A percentile compares a stretch with the other conserved stretches of the same genome.
Evolutionary conservation across 2,888 invertebrate genomes (phyloP).

Genomic region (Drosophila nr. fundita): DNA sequence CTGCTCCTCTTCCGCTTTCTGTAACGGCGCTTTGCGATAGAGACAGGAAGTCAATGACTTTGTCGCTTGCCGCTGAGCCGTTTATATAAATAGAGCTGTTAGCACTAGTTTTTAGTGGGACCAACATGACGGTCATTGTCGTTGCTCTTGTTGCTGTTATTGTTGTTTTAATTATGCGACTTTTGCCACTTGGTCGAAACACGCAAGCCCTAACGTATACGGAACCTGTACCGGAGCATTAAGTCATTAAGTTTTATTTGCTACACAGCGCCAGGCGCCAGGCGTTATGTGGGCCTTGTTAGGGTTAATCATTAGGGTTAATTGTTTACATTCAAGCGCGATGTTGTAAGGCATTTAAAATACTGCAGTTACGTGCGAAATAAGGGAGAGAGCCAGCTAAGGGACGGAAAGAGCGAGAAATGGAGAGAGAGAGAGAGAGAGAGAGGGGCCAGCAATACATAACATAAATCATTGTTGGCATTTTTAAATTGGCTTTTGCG

Average conservation of each 20-base stretch:
- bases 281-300: constrained; percentile 31
- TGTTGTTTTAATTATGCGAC: constrained; percentile 70
- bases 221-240: constrained; percentile 61
- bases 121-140: constrained; percentile 42
- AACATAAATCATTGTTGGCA: constrained; percentile 83
- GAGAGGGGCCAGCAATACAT: constrained; percentile 9
- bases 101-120: constrained; percentile 68
- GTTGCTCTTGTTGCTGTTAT: constrained; percentile 30
- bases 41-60: constrained; percentile 74
- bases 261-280: constrained; percentile 38
- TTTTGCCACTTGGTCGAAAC: constrained; percentile 70
- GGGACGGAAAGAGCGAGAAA: neutral
- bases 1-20: neutral
- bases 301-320: constrained; percentile 77
- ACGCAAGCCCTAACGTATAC: constrained; percentile 43
- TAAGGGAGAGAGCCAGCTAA: neutral
- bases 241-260: constrained; percentile 79
- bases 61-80: constrained; percentile 60
- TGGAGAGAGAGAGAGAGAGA: neutral
- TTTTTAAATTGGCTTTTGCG: constrained; percentile 83
- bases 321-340: constrained; percentile 77
- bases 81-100: constrained; percentile 75
- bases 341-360: constrained; percentile 56
- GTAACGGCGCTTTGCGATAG: constrained; percentile 37
- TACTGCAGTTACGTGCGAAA: constrained; percentile 36